Evolutionary conservation across 2,888 invertebrate species (phyloP).

Genomic region (Xestoiulus laeticollis): DNA sequence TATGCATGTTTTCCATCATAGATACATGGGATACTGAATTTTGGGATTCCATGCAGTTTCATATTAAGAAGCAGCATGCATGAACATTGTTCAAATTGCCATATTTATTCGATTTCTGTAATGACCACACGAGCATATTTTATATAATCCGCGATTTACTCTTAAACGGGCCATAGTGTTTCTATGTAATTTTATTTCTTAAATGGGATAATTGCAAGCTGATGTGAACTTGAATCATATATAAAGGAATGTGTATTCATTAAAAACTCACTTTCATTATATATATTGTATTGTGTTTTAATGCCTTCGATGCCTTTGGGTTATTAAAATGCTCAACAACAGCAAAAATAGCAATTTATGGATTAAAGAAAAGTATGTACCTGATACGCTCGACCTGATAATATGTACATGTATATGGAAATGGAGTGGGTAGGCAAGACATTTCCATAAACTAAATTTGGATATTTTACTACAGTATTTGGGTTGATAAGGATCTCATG

Average conservation of each 20-base stretch:
- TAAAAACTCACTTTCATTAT: neutral
- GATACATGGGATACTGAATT: neutral
- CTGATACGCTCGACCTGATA: too few species aligned
- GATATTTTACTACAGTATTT: too few species aligned
- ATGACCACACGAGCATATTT: neutral
- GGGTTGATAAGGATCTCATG: too few species aligned
- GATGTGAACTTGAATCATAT: neutral
- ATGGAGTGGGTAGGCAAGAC: too few species aligned
- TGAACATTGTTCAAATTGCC: neutral
- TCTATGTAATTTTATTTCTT: neutral
- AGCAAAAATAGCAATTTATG: too few species aligned
- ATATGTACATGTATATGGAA: too few species aligned
- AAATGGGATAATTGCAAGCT: neutral
- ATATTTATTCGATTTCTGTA: neutral
- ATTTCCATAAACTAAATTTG: too few species aligned
- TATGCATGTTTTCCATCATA: neutral
- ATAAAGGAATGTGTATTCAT: neutral
- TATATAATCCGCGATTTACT: neutral
- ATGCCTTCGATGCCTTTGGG: too few species aligned
- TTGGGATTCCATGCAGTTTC: neutral
- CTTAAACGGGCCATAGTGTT: neutral
- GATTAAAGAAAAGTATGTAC: too few species aligned
- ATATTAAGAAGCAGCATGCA: neutral
- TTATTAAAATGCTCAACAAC: too few species aligned
- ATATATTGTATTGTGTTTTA: neutral